Base-by-base conservation (phyloP, 2,888 invertebrate species). In the Blastobasis adustella region DNA sequence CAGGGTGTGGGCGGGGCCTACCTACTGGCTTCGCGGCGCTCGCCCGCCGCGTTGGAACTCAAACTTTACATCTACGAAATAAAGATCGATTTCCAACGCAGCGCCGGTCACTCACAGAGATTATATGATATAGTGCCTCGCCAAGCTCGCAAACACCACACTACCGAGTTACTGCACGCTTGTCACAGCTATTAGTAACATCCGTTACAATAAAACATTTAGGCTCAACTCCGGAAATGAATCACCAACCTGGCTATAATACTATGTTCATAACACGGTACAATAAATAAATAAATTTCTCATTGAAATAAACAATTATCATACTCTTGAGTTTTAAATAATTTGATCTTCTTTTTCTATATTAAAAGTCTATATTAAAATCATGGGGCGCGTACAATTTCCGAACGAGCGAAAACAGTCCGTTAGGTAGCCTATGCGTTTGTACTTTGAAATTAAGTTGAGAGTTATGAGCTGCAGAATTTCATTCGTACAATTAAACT, bases 401-500 rank as follows among this genome's bases (percentile, higher is more conserved):
- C 73, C 77, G 81, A 78, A 72, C 74, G 70, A 69, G 60, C 60
- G 66, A 63, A n/a, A 63, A 68, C 69, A 66, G 66, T 75, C 65
- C 61, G 66, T 74, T 65, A 71, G 70, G 77, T 80, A 82, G 76
- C 72, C 75, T 80, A 82, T 76, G 65, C 61, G 70, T 76, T 87
- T 87, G 86, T 87, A 87, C 86, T 86, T 85, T 77, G 79, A 81
- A 83, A 85, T 79, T 79, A 84, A 83, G 81, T 77, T 67, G 69
- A 63, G 66, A 69, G 72, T 71, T 65, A 67, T 72, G 73, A 82
- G 78, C 78, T 82, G 82, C 81, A 78, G 76, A 76, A 76, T 75
- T 81, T 69, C 63, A 79, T 76, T 73, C 75, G 63, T 76, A 74
- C 65, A 71, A 78, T 76, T 76, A 79, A 77, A 76, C 76, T 82